Conservation (phyloP, 1,140 invertebrate genomes). For the Brachionus koreanus region DNA sequence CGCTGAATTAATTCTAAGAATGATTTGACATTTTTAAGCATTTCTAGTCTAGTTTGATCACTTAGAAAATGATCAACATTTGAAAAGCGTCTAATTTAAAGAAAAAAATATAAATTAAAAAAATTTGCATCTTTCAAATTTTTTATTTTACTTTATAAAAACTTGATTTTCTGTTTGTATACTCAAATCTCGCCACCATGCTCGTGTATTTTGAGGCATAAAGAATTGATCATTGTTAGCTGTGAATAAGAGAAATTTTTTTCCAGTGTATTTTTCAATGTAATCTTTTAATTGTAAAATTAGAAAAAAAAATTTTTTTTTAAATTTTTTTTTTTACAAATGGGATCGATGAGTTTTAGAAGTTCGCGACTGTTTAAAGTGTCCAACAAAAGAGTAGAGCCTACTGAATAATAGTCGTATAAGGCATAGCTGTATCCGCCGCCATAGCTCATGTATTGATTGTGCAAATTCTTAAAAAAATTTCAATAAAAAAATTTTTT, state of each 20-base stretch:
- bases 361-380: background rate
- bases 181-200: background rate
- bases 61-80: background rate
- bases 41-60: background rate
- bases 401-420: background rate
- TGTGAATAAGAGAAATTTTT: background rate
- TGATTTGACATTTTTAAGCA: background rate
- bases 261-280: background rate
- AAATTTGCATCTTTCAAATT: background rate
- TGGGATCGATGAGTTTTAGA: background rate
- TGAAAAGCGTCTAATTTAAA: background rate
- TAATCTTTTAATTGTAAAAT: background rate
- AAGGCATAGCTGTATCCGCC: background rate
- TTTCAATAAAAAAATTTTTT: background rate
- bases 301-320: background rate
- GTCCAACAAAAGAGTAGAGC: background rate
- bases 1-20: background rate
- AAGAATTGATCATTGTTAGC: conserved; percentile 5
- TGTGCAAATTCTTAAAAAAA: background rate
- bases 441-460: background rate
- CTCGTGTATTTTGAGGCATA: background rate
- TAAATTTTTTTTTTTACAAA: background rate
- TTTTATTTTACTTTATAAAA: background rate
- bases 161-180: background rate
- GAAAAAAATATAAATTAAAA: background rate